Base-by-base conservation (phyloP, 2,888 invertebrate genomes). In the Zygothrica quintamaculata region DNA sequence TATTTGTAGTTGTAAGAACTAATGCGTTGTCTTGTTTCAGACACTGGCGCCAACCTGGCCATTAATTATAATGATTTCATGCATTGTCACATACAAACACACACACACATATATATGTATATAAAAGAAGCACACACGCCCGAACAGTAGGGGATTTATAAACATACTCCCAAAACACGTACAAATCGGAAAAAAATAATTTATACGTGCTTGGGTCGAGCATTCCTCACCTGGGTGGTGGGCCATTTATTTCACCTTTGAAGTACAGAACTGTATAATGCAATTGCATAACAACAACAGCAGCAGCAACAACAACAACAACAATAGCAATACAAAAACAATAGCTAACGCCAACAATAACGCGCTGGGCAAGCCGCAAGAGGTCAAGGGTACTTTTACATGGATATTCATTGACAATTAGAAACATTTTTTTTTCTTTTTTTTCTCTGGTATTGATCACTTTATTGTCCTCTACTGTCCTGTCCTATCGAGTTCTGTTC, bases 371-470 rank as follows among this genome's bases (percentile, higher is more conserved):
- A 53, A 22, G 75, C 81, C 65, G 69, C 74, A 77, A 80, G 62
- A 80, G 81, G 77, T 82, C 77, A 77, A 74, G 80, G 62, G 74
- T 65, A 42, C 50, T 31, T 40, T 13, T 31, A 59, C 65, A 78
- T n/a, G n/a, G n/a, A n/a, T n/a, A n/a, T 82, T 85, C 85, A 82
- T 82, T 82, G 82, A 85, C 82, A 85, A 82, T 82, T 82, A 82
- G 85, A 70, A 59, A 70, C 64, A 61, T 64, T 68, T 47, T 22
- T 58, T n/a, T n/a, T n/a, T n/a, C n/a, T n/a, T n/a, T n/a, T n/a
- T n/a, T n/a, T n/a, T n/a, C n/a, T 59, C 71, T 65, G 56, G 42
- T 66, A 69, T 84, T 81, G 81, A 81, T 81, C 84, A 84, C 85
- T 82, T 85, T 71, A 85, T 82, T 82, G 85, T 79, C 64, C 52